Conservation (phyloP, 2,113 vertebrate genomes). For the Accipiter cooperii region DNA sequence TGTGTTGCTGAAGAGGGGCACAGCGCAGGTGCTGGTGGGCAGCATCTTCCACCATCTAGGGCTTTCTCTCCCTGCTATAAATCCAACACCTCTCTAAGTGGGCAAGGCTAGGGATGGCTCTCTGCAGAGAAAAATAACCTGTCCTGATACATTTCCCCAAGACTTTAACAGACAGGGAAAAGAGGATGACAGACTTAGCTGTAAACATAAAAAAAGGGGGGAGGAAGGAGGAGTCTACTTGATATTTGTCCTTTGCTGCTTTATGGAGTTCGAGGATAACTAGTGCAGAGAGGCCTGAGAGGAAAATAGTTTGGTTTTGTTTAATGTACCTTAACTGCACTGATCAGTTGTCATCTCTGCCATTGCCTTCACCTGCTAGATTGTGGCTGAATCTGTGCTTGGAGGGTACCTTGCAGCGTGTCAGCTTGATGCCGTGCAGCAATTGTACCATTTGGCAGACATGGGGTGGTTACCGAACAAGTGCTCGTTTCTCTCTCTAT, state of each 20-base stretch:
- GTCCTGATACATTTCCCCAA: not conserved
- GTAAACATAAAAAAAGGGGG: not conserved
- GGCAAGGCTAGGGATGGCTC: not conserved
- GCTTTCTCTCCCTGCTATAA: not conserved
- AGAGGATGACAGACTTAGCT: not conserved
- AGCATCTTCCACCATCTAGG: not conserved
- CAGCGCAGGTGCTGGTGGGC: not conserved
- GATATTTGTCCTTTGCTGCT: not conserved
- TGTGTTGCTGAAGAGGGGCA: not conserved
- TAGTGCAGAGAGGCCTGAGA: not conserved
- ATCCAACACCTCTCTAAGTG: not conserved
- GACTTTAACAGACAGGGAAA: not conserved
- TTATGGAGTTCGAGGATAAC: not conserved
- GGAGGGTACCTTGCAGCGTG: not conserved
- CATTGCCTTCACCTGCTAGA: not conserved
- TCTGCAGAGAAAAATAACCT: not conserved
- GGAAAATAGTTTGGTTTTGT: not conserved
- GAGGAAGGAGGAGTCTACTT: too few species aligned
- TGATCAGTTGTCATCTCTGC: not conserved
- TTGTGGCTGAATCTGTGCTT: not conserved
- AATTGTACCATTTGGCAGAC: not conserved
- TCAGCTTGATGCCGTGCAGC: not conserved
- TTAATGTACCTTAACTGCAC: not conserved
- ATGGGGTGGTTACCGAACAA: fast-evolving
- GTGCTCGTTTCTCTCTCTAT: not conserved